Evolutionary conservation across 64 coral and sea anemone species (phyloP).

Genomic region (Stylophora pistillata): DNA sequence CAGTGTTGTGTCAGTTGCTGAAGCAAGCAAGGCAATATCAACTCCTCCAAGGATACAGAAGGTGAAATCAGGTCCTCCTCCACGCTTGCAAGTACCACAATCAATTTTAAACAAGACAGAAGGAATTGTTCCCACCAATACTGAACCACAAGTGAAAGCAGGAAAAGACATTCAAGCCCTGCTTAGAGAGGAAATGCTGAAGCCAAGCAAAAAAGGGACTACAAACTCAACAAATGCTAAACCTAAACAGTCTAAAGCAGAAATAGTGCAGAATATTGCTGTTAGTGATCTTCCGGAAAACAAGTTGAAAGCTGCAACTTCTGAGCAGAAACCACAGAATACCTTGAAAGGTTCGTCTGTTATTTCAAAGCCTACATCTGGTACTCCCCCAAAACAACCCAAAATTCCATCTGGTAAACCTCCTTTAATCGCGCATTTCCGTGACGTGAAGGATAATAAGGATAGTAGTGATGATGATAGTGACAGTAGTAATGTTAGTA

Average conservation of each 20-base stretch:
- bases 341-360: not conserved
- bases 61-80: constrained; percentile 79
- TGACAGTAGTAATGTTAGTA: constrained; percentile 89
- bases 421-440: constrained; percentile 77
- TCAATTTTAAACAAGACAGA: constrained; percentile 91
- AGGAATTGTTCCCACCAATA: constrained; percentile 79
- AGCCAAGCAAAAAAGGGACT: constrained; percentile 31
- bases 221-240: not conserved
- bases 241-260: constrained; percentile 13
- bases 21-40: constrained; percentile 42
- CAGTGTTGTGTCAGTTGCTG: not conserved
- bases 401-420: constrained; percentile 85
- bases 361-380: not conserved
- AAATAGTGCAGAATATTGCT: not conserved
- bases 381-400: not conserved
- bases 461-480: constrained; percentile 96
- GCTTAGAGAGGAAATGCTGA: constrained; percentile 66
- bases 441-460: constrained; percentile 66
- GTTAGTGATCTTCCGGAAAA: not conserved
- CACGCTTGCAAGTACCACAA: constrained; percentile 77
- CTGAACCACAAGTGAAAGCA: constrained; percentile 52
- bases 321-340: constrained; percentile 23
- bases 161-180: constrained; percentile 50
- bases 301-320: not conserved
- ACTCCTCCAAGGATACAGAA: constrained; percentile 81